phyloP scores from a whole-genome alignment of 2,113 vertebrate species.

The Cynocephalus volans region DNA sequence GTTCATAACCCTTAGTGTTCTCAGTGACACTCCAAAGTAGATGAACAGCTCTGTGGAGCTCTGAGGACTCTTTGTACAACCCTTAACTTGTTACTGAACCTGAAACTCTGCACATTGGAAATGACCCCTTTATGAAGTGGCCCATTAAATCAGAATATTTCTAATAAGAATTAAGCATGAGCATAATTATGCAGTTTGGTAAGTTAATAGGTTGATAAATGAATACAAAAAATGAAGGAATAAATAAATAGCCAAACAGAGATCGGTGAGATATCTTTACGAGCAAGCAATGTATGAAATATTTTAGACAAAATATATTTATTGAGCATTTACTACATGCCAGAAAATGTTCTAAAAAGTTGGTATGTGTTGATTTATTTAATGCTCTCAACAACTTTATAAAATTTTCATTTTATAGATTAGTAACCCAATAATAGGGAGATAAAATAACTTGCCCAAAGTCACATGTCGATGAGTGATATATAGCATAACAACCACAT shows the following conservation, averaged over 20 bases:
- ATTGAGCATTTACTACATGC: constrained; percentile 33
- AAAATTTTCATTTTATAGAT: constrained; percentile 36
- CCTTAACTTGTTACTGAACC: neutral
- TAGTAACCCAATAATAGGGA: neutral
- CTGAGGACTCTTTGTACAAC: neutral
- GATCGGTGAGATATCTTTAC: neutral
- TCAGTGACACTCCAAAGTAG: neutral
- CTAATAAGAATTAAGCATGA: constrained; percentile 21
- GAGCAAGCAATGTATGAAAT: neutral
- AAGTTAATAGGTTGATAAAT: constrained; percentile 26
- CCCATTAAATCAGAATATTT: neutral
- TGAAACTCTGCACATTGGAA: constrained; percentile 1
- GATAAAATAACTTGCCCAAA: neutral
- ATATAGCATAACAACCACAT: constrained; percentile 12
- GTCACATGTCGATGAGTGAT: neutral
- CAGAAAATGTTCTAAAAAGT: constrained; percentile 24
- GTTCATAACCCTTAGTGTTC: neutral
- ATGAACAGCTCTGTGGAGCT: neutral
- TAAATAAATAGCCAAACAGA: neutral
- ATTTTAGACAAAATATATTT: constrained; percentile 48
- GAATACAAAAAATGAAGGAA: neutral
- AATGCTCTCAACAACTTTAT: neutral
- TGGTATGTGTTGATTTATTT: constrained; percentile 6
- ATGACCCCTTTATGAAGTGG: neutral
- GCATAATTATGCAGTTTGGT: neutral